A percentile compares a stretch with the other conserved stretches of the same genome.
Evolutionary conservation across 2,888 invertebrate genomes (phyloP).

Genomic region (Timema podura): DNA sequence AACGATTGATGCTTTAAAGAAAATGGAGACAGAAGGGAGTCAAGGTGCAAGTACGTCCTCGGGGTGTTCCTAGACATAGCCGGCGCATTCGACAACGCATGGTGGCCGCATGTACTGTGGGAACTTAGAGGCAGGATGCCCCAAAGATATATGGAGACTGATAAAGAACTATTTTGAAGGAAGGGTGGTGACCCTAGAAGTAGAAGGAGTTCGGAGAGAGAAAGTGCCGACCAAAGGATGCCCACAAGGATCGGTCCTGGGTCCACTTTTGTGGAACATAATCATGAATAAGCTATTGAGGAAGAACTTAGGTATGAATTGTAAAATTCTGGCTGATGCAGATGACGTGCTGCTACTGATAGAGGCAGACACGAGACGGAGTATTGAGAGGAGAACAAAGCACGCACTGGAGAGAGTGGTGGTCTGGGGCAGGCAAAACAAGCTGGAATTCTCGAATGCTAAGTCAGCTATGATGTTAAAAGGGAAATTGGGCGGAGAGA

Average conservation of each 20-base stretch:
- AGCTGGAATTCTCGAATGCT: neutral
- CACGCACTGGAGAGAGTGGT: neutral
- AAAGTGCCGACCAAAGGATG: neutral
- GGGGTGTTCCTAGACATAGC: slow-evolving; percentile 2
- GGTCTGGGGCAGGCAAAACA: neutral
- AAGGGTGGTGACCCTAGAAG: neutral
- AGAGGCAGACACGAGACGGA: neutral
- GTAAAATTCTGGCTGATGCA: neutral
- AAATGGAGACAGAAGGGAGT: too few species aligned
- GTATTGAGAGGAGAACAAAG: neutral
- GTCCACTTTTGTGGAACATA: neutral
- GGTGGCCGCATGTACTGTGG: slow-evolving; percentile 1
- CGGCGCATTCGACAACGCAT: neutral
- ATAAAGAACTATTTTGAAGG: neutral
- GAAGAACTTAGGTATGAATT: neutral
- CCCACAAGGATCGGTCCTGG: slow-evolving; percentile 1
- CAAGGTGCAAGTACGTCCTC: neutral
- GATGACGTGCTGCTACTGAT: neutral
- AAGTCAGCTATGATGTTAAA: neutral
- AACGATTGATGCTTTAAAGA: too few species aligned
- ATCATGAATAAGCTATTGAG: neutral
- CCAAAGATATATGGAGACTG: neutral
- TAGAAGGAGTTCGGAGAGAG: neutral
- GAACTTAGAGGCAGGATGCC: neutral
- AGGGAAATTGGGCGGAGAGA: neutral